Evolutionary conservation across 2,888 invertebrate genomes (phyloP), one percentile per base, ranked within the genome.

Genomic region (Leptarthrus brevirostris): DNA sequence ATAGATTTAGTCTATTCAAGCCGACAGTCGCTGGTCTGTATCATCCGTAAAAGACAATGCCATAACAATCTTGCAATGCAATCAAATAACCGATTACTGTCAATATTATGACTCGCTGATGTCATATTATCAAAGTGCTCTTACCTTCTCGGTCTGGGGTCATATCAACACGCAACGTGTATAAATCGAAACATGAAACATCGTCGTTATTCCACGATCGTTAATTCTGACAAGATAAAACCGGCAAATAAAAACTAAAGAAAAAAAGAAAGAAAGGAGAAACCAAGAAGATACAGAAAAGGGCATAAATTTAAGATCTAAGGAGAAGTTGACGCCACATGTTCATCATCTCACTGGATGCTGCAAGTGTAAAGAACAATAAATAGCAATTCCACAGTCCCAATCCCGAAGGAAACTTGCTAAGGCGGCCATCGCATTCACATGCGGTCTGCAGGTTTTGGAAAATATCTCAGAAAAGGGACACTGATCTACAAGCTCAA

Each of bases 271-370:
- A 58, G 5, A 49, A 1, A 5, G 10, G 18, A 18, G 16, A 16
- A 16, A 18, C 12, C 16, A 40, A 2, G 2, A 40, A 40, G n/a
- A 8, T 12, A n/a, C 8, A 40, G 12, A 24, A 30, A 16, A 30
- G 1, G 14, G 56, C 26, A 24, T 24, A 30, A 20, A 34, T 18
- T 26, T 30, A 58, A 58, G 58, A 58, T 34, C 34, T n/a, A 58
- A 40, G n/a, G n/a, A 58, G 34, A 58, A 58, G 58, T 58, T 58
- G 20, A 36, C 34, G 58, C 58, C 58, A 58, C 36, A 58, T 58
- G 58, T 58, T 58, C 58, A 18, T 58, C 34, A 58, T 58, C 34
- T 58, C 58, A 20, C 34, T 12, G 34, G 34, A 36, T 34, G 36
- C 16, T 18, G 34, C 58, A 58, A 58, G 18, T 20, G 58, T 58